A percentile compares a stretch with the other conserved stretches of the same genome.
Conservation (phyloP, 2,797 vertebrate species). For the Cyclopterus lumpus region DNA sequence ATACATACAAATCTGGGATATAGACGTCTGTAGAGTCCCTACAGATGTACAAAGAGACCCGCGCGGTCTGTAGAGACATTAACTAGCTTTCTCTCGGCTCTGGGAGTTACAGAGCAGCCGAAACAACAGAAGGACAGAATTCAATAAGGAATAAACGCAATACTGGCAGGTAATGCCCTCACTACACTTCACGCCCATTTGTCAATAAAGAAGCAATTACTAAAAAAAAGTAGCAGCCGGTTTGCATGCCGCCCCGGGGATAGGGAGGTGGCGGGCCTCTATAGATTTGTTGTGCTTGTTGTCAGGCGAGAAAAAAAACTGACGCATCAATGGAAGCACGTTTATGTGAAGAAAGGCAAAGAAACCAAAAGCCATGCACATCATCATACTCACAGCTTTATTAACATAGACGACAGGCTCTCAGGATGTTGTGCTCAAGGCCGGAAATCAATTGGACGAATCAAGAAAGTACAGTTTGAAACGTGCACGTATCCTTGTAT, state of each 20-base stretch:
- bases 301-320: constrained; percentile 7
- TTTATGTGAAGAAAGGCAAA: constrained; percentile 16
- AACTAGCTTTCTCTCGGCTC: background rate
- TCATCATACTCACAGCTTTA: constrained; percentile 15
- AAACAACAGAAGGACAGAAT: constrained; percentile 49
- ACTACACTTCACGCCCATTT: constrained; percentile 47
- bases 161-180: constrained; percentile 51
- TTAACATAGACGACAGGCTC: background rate
- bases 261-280: background rate
- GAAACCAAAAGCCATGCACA: constrained; percentile 3
- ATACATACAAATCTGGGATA: constrained; percentile 14
- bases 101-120: background rate
- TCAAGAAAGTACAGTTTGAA: constrained; percentile 1
- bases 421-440: background rate
- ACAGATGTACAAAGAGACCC: background rate
- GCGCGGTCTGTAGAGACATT: background rate
- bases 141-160: constrained; percentile 62
- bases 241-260: constrained; percentile 48
- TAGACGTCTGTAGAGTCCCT: background rate
- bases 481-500: background rate
- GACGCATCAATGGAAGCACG: constrained; percentile 24
- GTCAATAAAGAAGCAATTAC: constrained; percentile 70
- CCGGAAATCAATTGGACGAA: constrained; percentile 28
- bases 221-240: constrained; percentile 50
- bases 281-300: constrained; percentile 48